Base-by-base conservation (phyloP, 2,113 vertebrate genomes). In the Gnathonemus longibarbis region DNA sequence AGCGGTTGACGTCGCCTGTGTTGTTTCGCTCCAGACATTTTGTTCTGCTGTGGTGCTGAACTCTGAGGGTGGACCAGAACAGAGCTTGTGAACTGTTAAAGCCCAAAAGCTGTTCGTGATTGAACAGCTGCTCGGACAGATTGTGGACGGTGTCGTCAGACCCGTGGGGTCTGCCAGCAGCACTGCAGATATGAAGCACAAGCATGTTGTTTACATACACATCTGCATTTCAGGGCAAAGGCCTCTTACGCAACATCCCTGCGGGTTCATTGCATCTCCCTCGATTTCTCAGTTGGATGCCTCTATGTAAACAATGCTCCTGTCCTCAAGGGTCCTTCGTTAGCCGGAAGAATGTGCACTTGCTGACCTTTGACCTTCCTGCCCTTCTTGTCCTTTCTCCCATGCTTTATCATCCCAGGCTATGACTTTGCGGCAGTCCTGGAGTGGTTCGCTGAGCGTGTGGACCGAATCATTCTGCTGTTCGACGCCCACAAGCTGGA, bases 401-500 rank as follows among this genome's bases (percentile, higher is more conserved):
- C 74, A 31, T 31, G 5, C 11, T 50, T 39, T 24, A 48, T 11
- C 19, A 27, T 80, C 53, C 10, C 94, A 99, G 98, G 98, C 84
- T 99, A 99, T 2, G 98, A 99, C 93, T 99, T 99, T 0, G 98
- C 98, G 0, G 98, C 98, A 0, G 98, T 99, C 3, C 92, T 99
- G 17, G 98, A 99, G 94, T 99, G 98, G 98, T 99, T 99, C 1
- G 98, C 98, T 0, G 98, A 99, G 92, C 94, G 98, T 0, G 98
- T 99, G 6, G 98, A 99, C 94, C 96, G 98, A 91, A 99, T 99
- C 94, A 98, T 99, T 84, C 96, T 99, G 27, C 96, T 99, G 39
- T 99, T 99, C 0, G 98, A 99, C 0, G 98, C 98, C 2, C 98
- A 99, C 94, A 99, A 99, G 92, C 95, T 99, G 94, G 98, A 99